These are phyloP conservation scores for Poeciliopsis turneri DNA, from an alignment of 2,797 vertebrate species.

Conservation along the genomic window DNA sequence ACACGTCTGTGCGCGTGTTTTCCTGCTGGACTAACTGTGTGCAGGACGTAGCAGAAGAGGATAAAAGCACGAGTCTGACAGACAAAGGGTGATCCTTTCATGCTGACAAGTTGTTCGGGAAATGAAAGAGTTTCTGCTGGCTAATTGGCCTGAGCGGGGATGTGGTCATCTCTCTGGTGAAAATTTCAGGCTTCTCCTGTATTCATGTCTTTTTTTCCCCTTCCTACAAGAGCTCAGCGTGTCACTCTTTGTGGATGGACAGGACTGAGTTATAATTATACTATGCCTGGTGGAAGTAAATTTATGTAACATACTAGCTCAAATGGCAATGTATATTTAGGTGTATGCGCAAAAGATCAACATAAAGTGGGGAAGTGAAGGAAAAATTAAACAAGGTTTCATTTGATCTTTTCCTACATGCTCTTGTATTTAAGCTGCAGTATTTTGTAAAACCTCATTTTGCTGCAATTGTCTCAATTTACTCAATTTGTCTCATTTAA, in stretches of 20 bases:
- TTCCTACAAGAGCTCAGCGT: conserved; percentile 46
- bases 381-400: not conserved
- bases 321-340: conserved; percentile 51
- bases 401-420: not conserved
- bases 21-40: conserved; percentile 27
- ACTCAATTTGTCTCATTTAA: not conserved
- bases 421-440: not conserved
- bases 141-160: conserved; percentile 77
- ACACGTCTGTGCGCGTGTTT: conserved; percentile 25
- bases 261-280: conserved; percentile 22
- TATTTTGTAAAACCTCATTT: not conserved
- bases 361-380: not conserved
- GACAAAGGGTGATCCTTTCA: conserved; percentile 73
- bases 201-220: conserved; percentile 54
- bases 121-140: conserved; percentile 51
- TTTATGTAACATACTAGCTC: not conserved
- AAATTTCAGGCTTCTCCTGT: conserved; percentile 62
- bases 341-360: not conserved
- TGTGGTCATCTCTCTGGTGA: conserved; percentile 70
- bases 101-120: conserved; percentile 63
- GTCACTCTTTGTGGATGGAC: conserved; percentile 54
- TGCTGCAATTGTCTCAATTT: not conserved
- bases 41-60: conserved; percentile 53
- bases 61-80: conserved; percentile 67
- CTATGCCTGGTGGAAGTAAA: not conserved